Base-by-base conservation (phyloP, 2,888 invertebrate species). In the Pristionchus japonicus region DNA sequence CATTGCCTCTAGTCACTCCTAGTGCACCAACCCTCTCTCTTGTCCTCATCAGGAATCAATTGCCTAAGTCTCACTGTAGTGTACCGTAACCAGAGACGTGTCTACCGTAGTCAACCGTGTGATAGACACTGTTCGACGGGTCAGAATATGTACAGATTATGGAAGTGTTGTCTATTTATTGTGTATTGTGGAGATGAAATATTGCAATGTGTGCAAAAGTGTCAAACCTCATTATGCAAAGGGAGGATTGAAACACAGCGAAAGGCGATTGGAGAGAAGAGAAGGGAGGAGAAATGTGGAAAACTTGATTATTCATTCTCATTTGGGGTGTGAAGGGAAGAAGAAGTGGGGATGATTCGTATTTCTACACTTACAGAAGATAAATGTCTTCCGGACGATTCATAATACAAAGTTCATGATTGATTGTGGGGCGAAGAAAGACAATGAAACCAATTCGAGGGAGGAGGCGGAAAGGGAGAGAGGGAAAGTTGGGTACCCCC, bases 21-120 rank as follows among this genome's bases (percentile, higher is more conserved):
- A 40, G 74, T 74, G 74, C 74, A 74, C 40, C 74, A 74, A 74
- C n/a, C 74, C 74, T 74, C 74, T n/a, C 74, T 74, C n/a, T 67
- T 40, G 23, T 74, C 74, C n/a, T 40, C 31, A 40, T 74, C 74
- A 74, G 70, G 70, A 70, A 70, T 17, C 74, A 17, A 74, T 34
- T 74, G 74, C 20, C 34, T 74, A 20, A 20, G 20, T 34, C 40
- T 74, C 37, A 9, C 40, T 20, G 20, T 52, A 52, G 52, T 15
- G 23, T 52, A 52, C 37, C 37, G 34, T 70, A 70, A 37, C 20
- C 27, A 13, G 31, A 34, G 17, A 40, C n/a, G 43, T 40, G n/a
- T 74, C 74, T 74, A 74, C 74, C 37, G 74, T 74, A 74, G 74
- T 74, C 74, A 40, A 74, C 74, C 74, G 74, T 40, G 43, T 74